Conservation (phyloP, 2,797 vertebrate species). For the Parambassis ranga region DNA sequence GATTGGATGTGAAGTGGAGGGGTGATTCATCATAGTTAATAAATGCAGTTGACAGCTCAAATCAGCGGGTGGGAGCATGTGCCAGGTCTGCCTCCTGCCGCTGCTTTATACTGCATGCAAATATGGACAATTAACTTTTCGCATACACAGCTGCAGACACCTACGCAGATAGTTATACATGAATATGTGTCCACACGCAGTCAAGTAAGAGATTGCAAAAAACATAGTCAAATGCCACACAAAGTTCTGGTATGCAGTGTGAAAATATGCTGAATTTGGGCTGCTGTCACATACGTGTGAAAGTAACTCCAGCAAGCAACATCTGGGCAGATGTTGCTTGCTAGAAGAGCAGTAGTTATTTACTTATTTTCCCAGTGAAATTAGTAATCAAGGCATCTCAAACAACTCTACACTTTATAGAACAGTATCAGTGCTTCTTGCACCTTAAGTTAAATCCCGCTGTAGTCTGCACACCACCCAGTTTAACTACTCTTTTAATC, state of each 20-base stretch:
- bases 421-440: no score
- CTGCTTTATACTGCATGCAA: constrained; percentile 71
- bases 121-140: constrained; percentile 72
- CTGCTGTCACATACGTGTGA: background rate
- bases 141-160: constrained; percentile 23
- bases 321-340: background rate
- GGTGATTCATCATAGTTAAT: constrained; percentile 84
- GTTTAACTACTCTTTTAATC: background rate
- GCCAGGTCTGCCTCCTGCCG: constrained; percentile 64
- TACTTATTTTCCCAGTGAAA: background rate
- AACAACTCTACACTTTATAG: background rate
- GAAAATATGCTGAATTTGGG: background rate
- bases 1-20: constrained; percentile 77
- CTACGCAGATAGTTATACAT: constrained; percentile 11
- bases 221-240: no score
- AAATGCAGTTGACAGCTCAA: constrained; percentile 76
- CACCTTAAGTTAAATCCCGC: no score
- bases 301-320: no score
- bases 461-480: no score
- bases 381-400: background rate
- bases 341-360: background rate
- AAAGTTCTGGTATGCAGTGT: no score
- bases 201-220: background rate
- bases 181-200: background rate
- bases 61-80: constrained; percentile 65